Evolutionary conservation across 64 coral and sea anemone species (phyloP).

Genomic region (Anthopleura sola): DNA sequence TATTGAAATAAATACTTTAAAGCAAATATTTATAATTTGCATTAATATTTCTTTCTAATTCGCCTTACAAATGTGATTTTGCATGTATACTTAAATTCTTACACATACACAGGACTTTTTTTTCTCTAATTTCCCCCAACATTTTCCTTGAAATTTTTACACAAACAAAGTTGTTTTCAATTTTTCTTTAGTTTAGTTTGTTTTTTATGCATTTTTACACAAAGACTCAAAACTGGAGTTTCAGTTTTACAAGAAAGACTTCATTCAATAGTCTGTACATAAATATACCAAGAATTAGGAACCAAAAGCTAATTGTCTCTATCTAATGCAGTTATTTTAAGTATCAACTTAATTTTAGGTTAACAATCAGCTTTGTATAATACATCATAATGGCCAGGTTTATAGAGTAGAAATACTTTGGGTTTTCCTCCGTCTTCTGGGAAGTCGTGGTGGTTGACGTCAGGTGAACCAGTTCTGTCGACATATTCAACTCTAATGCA

Average conservation of each 20-base stretch:
- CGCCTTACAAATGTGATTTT: too few relatives aligned
- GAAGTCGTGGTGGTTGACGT: conserved; percentile 97
- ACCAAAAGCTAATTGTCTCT: neutral
- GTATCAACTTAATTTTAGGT: neutral
- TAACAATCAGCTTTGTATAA: conserved; percentile 66
- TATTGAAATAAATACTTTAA: neutral
- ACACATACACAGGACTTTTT: too few relatives aligned
- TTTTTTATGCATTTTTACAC: neutral
- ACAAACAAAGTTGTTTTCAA: neutral
- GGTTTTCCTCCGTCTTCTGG: conserved; percentile 82
- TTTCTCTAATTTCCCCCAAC: neutral
- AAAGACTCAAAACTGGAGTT: neutral
- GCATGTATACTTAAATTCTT: neutral
- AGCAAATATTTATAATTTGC: neutral
- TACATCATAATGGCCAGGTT: conserved; percentile 95
- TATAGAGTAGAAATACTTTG: conserved; percentile 65
- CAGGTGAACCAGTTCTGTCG: conserved; percentile 64
- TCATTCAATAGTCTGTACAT: neutral
- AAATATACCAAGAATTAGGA: neutral
- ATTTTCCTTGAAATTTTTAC: too few relatives aligned
- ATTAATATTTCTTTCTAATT: too few relatives aligned
- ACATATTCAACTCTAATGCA: conserved; percentile 86
- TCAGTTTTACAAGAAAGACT: neutral
- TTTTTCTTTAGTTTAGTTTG: neutral
- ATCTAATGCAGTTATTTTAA: neutral